A percentile compares a stretch with the other conserved stretches of the same genome.
phyloP scores from a whole-genome alignment of 2,113 vertebrate species.

The Tringa solitaria region DNA sequence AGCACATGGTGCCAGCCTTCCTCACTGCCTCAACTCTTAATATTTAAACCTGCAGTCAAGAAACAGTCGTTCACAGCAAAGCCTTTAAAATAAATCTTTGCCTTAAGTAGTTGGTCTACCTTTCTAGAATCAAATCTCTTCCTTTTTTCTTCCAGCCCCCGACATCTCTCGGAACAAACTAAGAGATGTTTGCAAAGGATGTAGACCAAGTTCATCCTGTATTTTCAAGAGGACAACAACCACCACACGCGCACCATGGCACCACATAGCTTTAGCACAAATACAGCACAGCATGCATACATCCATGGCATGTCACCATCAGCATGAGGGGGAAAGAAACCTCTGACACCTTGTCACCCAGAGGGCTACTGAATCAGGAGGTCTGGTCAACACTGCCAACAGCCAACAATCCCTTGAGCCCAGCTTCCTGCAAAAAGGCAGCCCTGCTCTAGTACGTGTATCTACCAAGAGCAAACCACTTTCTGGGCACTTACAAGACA shows the following conservation, averaged over 20 bases:
- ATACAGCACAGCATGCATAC: background rate
- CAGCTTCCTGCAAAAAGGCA: background rate
- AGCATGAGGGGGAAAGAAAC: background rate
- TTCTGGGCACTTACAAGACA: background rate
- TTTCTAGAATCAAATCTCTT: background rate
- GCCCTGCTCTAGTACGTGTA: background rate
- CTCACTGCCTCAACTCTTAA: background rate
- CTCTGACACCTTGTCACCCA: background rate
- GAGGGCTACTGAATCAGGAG: background rate
- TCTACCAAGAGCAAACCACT: background rate
- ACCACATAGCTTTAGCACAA: background rate
- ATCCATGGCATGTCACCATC: background rate
- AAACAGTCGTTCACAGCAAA: accelerated
- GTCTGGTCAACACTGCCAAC: background rate
- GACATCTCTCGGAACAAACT: background rate
- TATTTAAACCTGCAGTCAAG: background rate
- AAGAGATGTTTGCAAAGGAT: background rate
- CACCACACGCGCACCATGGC: background rate
- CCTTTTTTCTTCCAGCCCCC: background rate
- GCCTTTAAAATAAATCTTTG: background rate
- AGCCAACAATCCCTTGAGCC: background rate
- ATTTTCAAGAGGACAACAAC: background rate
- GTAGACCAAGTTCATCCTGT: background rate
- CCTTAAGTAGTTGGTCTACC: background rate
- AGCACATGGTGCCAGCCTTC: background rate